Conservation (phyloP, 2,888 invertebrate species). For the Gastrophysa polygoni region DNA sequence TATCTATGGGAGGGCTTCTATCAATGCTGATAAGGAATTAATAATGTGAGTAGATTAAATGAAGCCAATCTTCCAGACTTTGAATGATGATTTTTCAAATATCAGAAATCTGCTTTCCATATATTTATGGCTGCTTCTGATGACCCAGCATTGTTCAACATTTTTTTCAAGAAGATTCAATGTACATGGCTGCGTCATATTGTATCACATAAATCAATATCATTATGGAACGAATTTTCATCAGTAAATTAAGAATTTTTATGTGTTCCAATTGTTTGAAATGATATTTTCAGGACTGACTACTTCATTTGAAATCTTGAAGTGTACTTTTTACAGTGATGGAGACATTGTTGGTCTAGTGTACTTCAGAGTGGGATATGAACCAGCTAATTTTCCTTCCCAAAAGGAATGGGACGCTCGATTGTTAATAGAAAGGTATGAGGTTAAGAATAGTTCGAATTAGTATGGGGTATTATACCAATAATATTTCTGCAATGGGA, state of each 20-base stretch:
- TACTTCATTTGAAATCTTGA: neutral
- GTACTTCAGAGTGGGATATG: constrained; percentile 92
- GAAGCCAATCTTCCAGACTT: too few species aligned
- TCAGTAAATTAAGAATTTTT: too few species aligned
- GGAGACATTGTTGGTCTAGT: constrained; percentile 78
- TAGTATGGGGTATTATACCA: neutral
- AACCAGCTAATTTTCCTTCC: constrained; percentile 82
- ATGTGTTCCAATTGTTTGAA: too few species aligned
- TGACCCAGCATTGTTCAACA: too few species aligned
- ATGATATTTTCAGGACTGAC: neutral
- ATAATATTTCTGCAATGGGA: neutral
- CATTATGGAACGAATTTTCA: too few species aligned
- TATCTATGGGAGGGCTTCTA: constrained; percentile 65
- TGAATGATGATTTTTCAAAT: too few species aligned
- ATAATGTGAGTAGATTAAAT: constrained; percentile 37
- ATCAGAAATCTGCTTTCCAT: too few species aligned
- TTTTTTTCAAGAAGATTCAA: too few species aligned
- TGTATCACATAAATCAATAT: too few species aligned
- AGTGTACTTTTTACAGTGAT: constrained; percentile 7
- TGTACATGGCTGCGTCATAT: too few species aligned
- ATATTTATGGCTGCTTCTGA: too few species aligned
- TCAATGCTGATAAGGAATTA: constrained; percentile 60
- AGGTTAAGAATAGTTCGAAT: neutral
- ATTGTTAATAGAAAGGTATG: constrained; percentile 75
- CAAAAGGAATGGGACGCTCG: constrained; percentile 87